phyloP scores from a whole-genome alignment of 2,888 invertebrate genomes.

The Drosophila limbata region DNA sequence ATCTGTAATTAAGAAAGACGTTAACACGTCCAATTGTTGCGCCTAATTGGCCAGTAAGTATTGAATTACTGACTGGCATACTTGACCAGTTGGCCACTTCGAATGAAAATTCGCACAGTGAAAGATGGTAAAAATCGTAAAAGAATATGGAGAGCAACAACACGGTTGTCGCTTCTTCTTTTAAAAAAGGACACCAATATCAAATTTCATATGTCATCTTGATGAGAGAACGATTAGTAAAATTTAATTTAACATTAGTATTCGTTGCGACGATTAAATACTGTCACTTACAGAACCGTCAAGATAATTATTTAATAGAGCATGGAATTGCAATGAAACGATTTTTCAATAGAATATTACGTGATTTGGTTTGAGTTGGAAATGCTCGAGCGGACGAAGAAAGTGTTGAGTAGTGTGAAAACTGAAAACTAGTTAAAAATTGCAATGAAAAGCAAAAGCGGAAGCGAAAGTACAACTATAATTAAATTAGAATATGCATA shows the following conservation, averaged over 20 bases:
- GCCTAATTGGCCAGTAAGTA: conserved; percentile 10
- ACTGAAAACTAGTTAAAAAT: conserved; percentile 19
- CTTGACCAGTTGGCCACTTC: conserved; percentile 66
- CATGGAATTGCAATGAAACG: conserved; percentile 42
- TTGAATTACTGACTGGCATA: conserved; percentile 20
- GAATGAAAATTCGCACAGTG: conserved; percentile 82
- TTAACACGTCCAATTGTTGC: background rate
- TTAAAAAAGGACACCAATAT: conserved; percentile 52
- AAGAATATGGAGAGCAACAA: conserved; percentile 56
- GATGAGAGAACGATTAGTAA: conserved; percentile 71
- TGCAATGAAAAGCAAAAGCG: conserved; percentile 34
- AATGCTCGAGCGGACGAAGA: conserved; percentile 38
- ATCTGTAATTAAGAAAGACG: conserved; percentile 7
- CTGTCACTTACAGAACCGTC: conserved; percentile 49
- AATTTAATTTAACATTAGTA: conserved; percentile 17
- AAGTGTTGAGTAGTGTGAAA: conserved; percentile 31
- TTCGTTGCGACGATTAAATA: conserved; percentile 19
- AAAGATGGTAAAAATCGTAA: conserved; percentile 85
- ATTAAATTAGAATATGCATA: conserved; percentile 27
- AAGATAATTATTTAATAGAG: conserved; percentile 27
- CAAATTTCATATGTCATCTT: conserved; percentile 83
- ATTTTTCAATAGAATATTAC: conserved; percentile 31
- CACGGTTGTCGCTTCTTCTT: conserved; percentile 5
- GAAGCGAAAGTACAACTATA: conserved; percentile 42
- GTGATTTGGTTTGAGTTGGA: conserved; percentile 16